Evolutionary conservation across 2,797 vertebrate genomes (phyloP).

Genomic region (Intellagama lesueurii): DNA sequence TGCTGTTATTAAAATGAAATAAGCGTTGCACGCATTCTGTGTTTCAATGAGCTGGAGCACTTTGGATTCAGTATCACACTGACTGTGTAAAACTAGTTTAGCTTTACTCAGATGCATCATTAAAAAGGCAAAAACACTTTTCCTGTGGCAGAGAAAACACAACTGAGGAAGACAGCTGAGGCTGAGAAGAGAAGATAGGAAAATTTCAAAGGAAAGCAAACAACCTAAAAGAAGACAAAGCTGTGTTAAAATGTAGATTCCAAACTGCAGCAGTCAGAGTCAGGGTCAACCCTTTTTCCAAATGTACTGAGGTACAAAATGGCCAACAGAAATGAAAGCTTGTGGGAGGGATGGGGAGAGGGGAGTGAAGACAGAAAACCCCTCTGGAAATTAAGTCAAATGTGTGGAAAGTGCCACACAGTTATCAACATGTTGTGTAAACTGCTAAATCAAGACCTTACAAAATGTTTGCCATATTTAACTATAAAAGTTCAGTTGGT

Average conservation of each 20-base stretch:
- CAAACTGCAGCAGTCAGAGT: conserved; percentile 42
- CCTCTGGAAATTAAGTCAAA: conserved; percentile 25
- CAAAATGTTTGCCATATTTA: not conserved
- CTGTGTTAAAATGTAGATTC: conserved; percentile 34
- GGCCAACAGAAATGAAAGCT: conserved; percentile 5
- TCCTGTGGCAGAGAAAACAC: conserved; percentile 53
- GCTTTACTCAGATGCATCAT: conserved; percentile 30
- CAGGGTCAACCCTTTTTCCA: conserved; percentile 68
- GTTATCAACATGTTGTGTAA: conserved; percentile 32
- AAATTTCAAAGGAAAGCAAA: conserved; percentile 63
- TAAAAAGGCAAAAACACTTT: conserved; percentile 19
- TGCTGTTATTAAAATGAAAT: conserved; percentile 21
- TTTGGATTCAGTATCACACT: conserved; percentile 27
- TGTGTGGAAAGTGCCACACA: conserved; percentile 15
- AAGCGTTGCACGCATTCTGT: not conserved
- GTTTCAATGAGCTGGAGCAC: conserved; percentile 9
- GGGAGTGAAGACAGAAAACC: not conserved
- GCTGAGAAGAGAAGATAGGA: conserved; percentile 64
- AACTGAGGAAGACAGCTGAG: conserved; percentile 70
- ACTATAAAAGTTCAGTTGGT: not conserved
- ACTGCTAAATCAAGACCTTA: not conserved
- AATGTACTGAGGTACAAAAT: conserved; percentile 43
- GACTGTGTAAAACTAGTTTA: conserved; percentile 35
- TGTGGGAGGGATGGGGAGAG: too few relatives aligned
- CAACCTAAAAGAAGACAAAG: conserved; percentile 53